Base-by-base conservation (phyloP, 2,113 vertebrate species). In the Solenodon paradoxus region DNA sequence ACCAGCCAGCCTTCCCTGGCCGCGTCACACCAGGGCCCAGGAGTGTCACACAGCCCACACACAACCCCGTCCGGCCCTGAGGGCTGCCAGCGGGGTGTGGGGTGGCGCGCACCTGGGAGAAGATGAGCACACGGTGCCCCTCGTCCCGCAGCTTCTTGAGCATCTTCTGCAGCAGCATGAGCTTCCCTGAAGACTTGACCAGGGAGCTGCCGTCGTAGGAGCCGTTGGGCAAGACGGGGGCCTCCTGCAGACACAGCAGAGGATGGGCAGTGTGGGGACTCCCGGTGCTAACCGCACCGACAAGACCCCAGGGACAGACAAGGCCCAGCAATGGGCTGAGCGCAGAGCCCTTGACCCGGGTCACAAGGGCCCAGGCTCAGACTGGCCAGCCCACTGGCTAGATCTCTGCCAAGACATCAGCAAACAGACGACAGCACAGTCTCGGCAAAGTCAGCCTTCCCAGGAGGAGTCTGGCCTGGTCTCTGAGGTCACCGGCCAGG, bases 141-240 rank as follows among this genome's bases (percentile, higher is more conserved):
- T 99, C 99, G 2, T 99, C 99, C 83, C 99, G 99, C 30, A 99
- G 98, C 42, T 99, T 99, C 98, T 98, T 99, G 49, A 99, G 98
- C 99, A 99, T 99, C 98, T 99, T 99, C 97, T 99, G 99, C 77
- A 99, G 99, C 95, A 99, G 98, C 94, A 99, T 99, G 97, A 99
- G 98, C 96, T 99, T 99, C 95, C 99, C 99, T 13, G 99, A 99
- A 72, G 99, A 99, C 97, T 99, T 99, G 86, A 99, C 99, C 97
- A 99, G 98, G 45, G 98, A 99, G 98, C 99, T 99, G 20, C 99
- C 99, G 6, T 99, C 99, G 0, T 99, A 99, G n/a, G 99, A 99
- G 51, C 99, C 99, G 0, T 99, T 99, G 91, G 99, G 99, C 95
- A 99, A 97, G 7, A 99, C 99, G 0, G 99, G 99, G 20, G 99